These are phyloP conservation scores for Tipula lateralis DNA, from an alignment of 2,888 invertebrate genomes.

Conservation along the genomic window DNA sequence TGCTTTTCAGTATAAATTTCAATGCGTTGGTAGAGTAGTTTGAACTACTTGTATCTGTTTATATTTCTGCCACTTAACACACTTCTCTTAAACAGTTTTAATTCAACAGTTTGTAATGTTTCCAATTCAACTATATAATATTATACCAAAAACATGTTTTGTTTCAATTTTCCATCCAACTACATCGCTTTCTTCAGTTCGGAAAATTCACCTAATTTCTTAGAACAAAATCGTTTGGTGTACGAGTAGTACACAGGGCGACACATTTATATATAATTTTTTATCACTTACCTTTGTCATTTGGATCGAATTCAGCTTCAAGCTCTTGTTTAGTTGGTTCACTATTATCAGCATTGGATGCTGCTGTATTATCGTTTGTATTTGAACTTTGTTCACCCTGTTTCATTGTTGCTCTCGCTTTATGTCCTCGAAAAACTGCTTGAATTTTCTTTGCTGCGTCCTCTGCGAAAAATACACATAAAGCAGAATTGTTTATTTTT, in stretches of 20 bases:
- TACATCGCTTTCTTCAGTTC: too few species aligned
- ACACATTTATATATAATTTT: neutral
- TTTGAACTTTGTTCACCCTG: constrained; percentile 49
- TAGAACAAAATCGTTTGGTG: neutral
- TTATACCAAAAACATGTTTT: too few species aligned
- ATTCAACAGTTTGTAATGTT: too few species aligned
- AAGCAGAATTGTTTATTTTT: neutral
- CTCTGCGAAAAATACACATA: constrained; percentile 40
- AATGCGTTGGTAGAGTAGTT: too few species aligned
- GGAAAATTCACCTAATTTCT: too few species aligned
- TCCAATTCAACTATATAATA: too few species aligned
- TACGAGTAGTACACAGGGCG: too few species aligned
- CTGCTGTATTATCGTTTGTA: constrained; percentile 39
- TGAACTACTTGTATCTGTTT: too few species aligned
- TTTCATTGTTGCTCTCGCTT: constrained; percentile 72
- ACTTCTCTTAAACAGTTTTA: too few species aligned
- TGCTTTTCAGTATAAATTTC: too few species aligned
- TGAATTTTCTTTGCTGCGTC: constrained; percentile 83
- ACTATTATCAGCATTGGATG: constrained; percentile 44
- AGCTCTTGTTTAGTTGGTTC: constrained; percentile 65
- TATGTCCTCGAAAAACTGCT: constrained; percentile 79
- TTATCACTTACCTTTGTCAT: constrained; percentile 65
- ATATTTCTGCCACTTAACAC: too few species aligned
- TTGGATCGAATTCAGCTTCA: constrained; percentile 72
- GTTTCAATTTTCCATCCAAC: too few species aligned